Conservation (phyloP, 2,113 vertebrate genomes). For the Varanus komodoensis region DNA sequence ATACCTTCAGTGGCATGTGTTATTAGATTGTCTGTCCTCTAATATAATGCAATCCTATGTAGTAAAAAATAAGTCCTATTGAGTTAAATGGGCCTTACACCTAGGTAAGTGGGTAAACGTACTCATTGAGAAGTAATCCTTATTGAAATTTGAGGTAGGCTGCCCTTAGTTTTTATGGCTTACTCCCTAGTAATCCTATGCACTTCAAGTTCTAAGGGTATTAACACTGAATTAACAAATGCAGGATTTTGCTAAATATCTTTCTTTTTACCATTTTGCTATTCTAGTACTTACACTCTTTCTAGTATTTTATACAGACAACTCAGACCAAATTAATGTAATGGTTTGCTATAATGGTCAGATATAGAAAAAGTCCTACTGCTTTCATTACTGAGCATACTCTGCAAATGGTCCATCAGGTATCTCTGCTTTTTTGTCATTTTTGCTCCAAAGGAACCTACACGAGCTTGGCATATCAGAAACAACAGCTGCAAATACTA, state of each 20-base stretch:
- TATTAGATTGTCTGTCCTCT: constrained; percentile 65
- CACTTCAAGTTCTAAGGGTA: background rate
- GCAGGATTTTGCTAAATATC: constrained; percentile 52
- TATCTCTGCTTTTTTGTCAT: constrained; percentile 63
- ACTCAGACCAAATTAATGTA: constrained; percentile 79
- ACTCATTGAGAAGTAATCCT: background rate
- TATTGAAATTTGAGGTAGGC: background rate
- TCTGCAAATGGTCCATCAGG: constrained; percentile 72
- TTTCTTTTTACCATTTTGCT: constrained; percentile 71
- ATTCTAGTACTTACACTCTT: constrained; percentile 71
- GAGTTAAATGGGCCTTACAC: background rate
- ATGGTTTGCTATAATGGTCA: constrained; percentile 76
- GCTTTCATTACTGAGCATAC: constrained; percentile 80
- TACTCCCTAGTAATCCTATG: background rate
- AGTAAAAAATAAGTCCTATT: background rate
- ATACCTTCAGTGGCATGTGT: constrained; percentile 63
- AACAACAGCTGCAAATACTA: constrained; percentile 70
- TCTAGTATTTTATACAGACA: constrained; percentile 71
- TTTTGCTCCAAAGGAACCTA: constrained; percentile 51
- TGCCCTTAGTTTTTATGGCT: background rate
- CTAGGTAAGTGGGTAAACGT: background rate
- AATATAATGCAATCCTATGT: background rate
- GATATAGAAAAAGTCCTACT: constrained; percentile 68
- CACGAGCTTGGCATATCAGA: constrained; percentile 66
- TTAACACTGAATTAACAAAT: background rate